Conservation (phyloP, 2,113 vertebrate species). For the Fulmarus glacialis region DNA sequence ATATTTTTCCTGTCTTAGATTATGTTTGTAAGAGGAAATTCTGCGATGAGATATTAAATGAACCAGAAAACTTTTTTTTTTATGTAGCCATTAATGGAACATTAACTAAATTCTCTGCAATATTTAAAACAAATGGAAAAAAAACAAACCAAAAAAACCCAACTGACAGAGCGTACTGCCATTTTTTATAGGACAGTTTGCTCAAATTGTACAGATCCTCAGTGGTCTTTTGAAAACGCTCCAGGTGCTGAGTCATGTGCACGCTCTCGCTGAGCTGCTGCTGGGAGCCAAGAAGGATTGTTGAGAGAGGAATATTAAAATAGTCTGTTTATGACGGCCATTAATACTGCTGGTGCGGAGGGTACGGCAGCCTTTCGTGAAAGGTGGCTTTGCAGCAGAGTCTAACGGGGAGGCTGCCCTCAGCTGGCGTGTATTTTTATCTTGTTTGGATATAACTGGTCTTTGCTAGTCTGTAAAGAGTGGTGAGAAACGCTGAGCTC, state of each 20-base stretch:
- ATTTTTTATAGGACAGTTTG: background rate
- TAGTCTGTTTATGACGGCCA: background rate
- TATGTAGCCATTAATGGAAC: background rate
- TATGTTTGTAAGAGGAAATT: background rate
- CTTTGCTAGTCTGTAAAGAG: background rate
- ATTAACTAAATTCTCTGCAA: background rate
- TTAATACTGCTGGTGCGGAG: background rate
- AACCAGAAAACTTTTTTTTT: background rate
- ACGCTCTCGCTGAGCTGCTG: background rate
- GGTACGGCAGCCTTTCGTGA: background rate
- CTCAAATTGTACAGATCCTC: background rate
- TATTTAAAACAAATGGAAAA: background rate
- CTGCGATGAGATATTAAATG: background rate
- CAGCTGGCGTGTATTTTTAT: background rate
- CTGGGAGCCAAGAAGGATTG: background rate
- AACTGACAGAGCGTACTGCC: background rate
- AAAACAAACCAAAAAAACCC: background rate
- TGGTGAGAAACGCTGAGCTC: background rate
- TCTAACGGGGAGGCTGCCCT: background rate
- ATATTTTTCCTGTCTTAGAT: background rate
- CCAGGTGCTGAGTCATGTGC: conserved; percentile 54
- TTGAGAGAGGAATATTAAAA: conserved; percentile 37
- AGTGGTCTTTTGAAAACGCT: conserved; percentile 16
- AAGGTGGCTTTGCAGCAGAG: background rate
- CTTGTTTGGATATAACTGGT: background rate